Evolutionary conservation across 2,888 invertebrate genomes (phyloP).

Genomic region (Coecobrya sp.): DNA sequence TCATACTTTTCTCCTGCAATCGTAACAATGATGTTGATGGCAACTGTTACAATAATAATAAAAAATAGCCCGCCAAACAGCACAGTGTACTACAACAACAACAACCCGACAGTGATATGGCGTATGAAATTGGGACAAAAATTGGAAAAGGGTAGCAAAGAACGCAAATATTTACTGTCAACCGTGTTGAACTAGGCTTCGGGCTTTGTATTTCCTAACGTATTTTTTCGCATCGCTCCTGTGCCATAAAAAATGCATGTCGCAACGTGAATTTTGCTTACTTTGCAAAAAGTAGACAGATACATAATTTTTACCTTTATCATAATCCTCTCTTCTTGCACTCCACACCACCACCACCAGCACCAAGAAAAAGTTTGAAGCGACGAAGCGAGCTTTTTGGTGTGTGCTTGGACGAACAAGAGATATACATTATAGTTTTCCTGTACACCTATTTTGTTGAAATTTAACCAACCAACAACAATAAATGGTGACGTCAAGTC

Average conservation of each 20-base stretch:
- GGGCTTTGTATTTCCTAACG: neutral
- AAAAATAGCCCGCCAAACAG: neutral
- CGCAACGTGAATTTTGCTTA: slow-evolving; percentile 13
- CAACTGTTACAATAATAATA: slow-evolving; percentile 33
- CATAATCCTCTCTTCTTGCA: neutral
- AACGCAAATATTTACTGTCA: slow-evolving; percentile 11
- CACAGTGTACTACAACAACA: neutral
- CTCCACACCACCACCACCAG: too few species aligned
- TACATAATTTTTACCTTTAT: slow-evolving; percentile 48
- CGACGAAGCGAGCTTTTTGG: neutral
- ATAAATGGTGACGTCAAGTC: slow-evolving; percentile 60
- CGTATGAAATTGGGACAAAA: slow-evolving; percentile 21
- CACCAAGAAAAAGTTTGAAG: slow-evolving; percentile 29
- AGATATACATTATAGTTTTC: slow-evolving; percentile 36
- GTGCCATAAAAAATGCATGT: slow-evolving; percentile 28
- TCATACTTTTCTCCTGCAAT: neutral
- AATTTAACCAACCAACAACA: slow-evolving; percentile 47
- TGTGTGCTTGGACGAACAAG: neutral
- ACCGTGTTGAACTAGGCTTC: neutral
- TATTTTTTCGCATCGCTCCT: slow-evolving; percentile 15
- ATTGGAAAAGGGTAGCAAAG: slow-evolving; percentile 9
- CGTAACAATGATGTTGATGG: slow-evolving; percentile 10
- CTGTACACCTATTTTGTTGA: slow-evolving; percentile 17
- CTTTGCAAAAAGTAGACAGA: neutral
- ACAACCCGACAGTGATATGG: neutral